Base-by-base conservation (phyloP, 2,113 vertebrate genomes). In the Alouatta palliata region DNA sequence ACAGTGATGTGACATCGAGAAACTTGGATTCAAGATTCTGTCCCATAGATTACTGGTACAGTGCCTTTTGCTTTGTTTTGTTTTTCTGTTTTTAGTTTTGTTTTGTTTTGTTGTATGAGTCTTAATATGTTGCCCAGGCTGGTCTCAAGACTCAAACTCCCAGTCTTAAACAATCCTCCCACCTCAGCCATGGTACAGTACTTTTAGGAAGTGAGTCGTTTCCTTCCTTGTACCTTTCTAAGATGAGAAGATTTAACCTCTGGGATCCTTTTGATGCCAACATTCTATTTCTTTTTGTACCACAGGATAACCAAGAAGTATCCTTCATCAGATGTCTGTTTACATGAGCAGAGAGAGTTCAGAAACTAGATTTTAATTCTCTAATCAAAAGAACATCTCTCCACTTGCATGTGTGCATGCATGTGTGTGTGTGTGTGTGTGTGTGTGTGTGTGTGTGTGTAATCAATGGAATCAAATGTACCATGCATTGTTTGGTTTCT, bases 251-350 rank as follows among this genome's bases (percentile, higher is more conserved):
- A 43, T 45, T 30, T 75, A 64, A 3, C 17, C 40, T 61, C 66
- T 54, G 40, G 73, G 35, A 86, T 12, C 6, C 14, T n/a, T 83
- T 81, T 43, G 20, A 84, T 43, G 19, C 37, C 16, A 90, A 45
- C 9, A 70, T 19, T 30, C 79, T 75, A 21, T 68, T 91, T 43
- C 21, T 49, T 6, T 84, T 87, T 92, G 27, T 68, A 88, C 4
- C 45, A 30, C 0, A 64, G 30, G 75, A 83, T 5, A 10, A 27
- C 8, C 12, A 75, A 37, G 19, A 27, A 4, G 1, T 14, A 73
- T 27, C 49, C 21, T 77, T 87, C 54, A 37, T 43, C 32, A 66
- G 84, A 37, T n/a, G 3, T 81, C 35, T 77, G 3, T 37, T n/a
- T 84, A 85, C 43, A 49, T 1, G 5, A n/a, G 61, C 43, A 61